These are phyloP conservation scores for Anodontia alba DNA, from an alignment of 2,888 invertebrate species.

Conservation along the genomic window DNA sequence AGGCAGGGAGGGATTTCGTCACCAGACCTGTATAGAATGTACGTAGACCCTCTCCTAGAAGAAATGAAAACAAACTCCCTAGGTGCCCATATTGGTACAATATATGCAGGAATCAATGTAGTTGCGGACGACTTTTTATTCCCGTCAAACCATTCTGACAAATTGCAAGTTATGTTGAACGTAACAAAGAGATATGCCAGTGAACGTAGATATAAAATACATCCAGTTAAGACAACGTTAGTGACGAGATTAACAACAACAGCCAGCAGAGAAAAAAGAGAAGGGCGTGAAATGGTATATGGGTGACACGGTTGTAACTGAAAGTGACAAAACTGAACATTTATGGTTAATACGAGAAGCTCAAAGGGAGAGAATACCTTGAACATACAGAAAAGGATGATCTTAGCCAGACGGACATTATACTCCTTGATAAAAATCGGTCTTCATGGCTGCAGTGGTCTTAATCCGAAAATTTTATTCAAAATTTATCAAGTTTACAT, in stretches of 20 bases:
- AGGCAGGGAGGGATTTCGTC: background rate
- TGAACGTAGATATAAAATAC: slow-evolving; percentile 5
- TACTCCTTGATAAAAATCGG: background rate
- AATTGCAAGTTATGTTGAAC: slow-evolving; percentile 1
- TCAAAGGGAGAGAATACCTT: background rate
- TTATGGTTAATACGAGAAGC: background rate
- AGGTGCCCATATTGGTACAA: slow-evolving; percentile 1
- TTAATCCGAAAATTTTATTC: background rate
- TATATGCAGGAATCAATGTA: background rate
- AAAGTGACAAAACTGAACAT: background rate
- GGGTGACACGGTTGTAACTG: background rate
- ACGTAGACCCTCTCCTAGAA: background rate
- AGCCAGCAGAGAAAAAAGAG: background rate
- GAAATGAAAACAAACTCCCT: background rate
- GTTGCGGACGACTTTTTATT: slow-evolving; percentile 1
- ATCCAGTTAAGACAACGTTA: background rate
- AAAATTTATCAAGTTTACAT: slow-evolving; percentile 6
- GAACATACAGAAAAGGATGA: background rate
- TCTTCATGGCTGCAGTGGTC: background rate
- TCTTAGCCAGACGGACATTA: background rate
- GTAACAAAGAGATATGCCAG: background rate
- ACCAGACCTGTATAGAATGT: background rate
- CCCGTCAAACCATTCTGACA: background rate
- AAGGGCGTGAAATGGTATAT: no score
- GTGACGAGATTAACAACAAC: background rate